phyloP scores from a whole-genome alignment of 1,140 invertebrate species.

The Anastrepha ludens region DNA sequence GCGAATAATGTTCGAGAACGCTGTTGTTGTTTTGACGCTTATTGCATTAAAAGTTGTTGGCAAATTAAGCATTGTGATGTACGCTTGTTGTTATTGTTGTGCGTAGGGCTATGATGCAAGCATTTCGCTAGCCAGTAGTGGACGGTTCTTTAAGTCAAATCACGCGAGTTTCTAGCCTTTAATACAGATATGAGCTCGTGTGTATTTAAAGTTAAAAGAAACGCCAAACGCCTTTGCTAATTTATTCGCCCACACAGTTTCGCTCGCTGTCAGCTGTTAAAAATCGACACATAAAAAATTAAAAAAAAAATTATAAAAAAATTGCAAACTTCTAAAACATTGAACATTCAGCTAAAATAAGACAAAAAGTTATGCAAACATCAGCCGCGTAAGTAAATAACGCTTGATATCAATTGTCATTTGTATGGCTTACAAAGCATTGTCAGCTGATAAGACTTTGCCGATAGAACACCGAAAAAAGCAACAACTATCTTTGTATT shows the following conservation, averaged over 20 bases:
- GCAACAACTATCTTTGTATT: background rate
- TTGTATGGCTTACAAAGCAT: background rate
- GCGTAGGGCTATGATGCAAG: background rate
- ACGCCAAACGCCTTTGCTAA: background rate
- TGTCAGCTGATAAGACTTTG: conserved; percentile 29
- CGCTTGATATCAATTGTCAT: background rate
- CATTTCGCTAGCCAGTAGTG: background rate
- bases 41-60: background rate
- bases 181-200: background rate
- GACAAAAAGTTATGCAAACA: background rate
- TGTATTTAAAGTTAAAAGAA: background rate
- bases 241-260: background rate
- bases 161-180: background rate
- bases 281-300: background rate
- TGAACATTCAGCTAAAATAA: background rate
- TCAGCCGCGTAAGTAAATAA: conserved; percentile 2
- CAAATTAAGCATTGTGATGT: background rate
- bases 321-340: too few species aligned
- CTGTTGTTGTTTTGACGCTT: background rate
- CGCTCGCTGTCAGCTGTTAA: background rate
- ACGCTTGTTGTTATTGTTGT: background rate
- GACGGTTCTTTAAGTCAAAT: too few species aligned
- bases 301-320: background rate
- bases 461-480: background rate
- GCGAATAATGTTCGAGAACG: background rate